Evolutionary conservation across 2,797 vertebrate species (phyloP).

Genomic region (Lycodopsis pacificus): DNA sequence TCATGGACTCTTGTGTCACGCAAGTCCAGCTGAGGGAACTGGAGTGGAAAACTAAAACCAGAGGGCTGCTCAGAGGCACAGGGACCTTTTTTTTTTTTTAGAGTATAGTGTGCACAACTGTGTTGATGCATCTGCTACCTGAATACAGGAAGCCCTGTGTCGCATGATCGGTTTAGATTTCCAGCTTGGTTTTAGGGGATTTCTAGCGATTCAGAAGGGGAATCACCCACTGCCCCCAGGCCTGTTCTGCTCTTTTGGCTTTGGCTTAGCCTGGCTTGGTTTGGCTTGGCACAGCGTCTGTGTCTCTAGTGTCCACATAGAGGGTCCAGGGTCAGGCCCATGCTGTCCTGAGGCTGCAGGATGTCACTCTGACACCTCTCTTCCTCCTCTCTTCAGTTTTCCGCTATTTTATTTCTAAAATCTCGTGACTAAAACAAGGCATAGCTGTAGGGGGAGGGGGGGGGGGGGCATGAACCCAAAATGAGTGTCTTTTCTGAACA

Average conservation of each 20-base stretch:
- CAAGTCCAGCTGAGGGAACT: constrained; percentile 64
- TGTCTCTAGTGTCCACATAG: constrained; percentile 35
- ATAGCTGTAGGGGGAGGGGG: neutral
- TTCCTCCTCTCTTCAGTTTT: constrained; percentile 33
- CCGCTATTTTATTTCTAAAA: neutral
- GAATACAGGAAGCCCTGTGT: neutral
- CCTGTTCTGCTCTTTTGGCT: constrained; percentile 30
- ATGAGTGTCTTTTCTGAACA: constrained; percentile 39
- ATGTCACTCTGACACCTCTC: constrained; percentile 54
- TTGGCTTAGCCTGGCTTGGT: constrained; percentile 21
- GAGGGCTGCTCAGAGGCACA: constrained; percentile 44
- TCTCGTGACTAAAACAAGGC: constrained; percentile 19
- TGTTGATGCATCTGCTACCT: neutral
- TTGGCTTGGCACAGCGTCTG: constrained; percentile 15
- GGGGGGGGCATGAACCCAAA: constrained; percentile 16
- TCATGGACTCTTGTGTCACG: constrained; percentile 44
- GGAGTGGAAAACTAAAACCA: constrained; percentile 66
- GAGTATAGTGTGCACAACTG: constrained; percentile 3
- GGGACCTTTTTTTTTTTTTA: constrained; percentile 37
- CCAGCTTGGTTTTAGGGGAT: constrained; percentile 25
- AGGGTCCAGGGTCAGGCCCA: constrained; percentile 25
- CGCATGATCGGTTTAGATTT: constrained; percentile 25
- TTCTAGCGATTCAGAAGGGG: constrained; percentile 35
- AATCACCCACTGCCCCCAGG: constrained; percentile 15
- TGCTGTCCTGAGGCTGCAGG: constrained; percentile 48